Conservation (phyloP, 2,797 vertebrate species). For the Halcyon leucocephala region DNA sequence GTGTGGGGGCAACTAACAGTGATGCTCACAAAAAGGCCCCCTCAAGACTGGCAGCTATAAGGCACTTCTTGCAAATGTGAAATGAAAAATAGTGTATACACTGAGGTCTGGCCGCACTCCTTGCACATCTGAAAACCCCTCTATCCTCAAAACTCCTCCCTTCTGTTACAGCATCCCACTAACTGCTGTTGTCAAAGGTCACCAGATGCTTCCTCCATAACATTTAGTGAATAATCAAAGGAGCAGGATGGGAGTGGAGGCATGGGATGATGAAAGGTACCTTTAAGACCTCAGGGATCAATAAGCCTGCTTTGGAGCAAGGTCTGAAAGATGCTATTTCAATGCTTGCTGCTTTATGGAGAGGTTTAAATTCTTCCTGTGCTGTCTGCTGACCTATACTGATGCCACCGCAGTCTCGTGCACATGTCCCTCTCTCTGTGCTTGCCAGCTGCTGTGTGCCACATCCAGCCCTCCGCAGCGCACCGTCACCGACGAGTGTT, state of each 20-base stretch:
- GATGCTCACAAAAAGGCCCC: background rate
- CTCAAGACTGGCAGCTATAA: background rate
- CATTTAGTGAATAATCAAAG: background rate
- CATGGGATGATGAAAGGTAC: background rate
- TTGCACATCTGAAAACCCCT: background rate
- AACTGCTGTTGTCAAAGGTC: constrained; percentile 1
- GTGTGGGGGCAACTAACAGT: background rate
- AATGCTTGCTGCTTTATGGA: background rate
- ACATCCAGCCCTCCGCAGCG: accelerated
- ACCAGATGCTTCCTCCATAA: constrained; percentile 8
- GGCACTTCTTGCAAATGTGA: background rate
- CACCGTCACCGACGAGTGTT: background rate
- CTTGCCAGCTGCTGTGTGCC: background rate
- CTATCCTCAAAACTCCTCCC: background rate
- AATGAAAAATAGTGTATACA: accelerated
- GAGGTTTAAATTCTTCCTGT: background rate
- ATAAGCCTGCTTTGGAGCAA: background rate
- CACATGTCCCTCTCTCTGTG: background rate
- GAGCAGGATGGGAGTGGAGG: background rate
- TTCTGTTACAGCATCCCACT: background rate
- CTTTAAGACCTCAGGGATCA: background rate
- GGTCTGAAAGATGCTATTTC: background rate
- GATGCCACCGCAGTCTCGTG: background rate
- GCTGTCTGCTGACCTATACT: background rate
- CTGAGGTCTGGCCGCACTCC: background rate